Conservation (phyloP, 2,888 invertebrate species). For the Zhuqinia jingwanae region DNA sequence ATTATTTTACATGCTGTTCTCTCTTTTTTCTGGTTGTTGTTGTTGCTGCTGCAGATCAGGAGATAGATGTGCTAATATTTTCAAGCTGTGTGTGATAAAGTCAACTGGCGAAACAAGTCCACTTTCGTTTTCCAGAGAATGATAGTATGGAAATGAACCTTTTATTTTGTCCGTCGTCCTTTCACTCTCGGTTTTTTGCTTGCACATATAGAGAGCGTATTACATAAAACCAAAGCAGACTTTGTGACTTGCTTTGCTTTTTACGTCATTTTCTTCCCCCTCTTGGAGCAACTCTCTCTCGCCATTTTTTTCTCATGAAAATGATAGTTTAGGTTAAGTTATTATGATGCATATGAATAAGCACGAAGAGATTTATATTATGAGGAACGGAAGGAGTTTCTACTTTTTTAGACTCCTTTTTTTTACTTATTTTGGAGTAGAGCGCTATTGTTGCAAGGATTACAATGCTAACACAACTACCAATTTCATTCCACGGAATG, state of each 20-base stretch:
- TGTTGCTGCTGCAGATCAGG: too few relatives aligned
- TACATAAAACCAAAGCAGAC: too few relatives aligned
- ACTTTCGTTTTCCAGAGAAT: slow-evolving; percentile 7
- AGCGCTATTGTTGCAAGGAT: slow-evolving; percentile 37
- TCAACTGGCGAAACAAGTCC: neutral
- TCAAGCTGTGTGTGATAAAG: neutral
- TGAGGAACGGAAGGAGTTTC: neutral
- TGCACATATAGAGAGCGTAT: too few relatives aligned
- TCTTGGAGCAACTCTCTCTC: neutral
- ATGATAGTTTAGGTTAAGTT: slow-evolving; percentile 29
- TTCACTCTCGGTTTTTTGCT: too few relatives aligned
- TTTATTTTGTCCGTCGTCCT: slow-evolving; percentile 12
- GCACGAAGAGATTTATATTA: slow-evolving; percentile 17
- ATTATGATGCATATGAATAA: slow-evolving; percentile 41
- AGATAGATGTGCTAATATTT: neutral
- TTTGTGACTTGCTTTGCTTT: slow-evolving; percentile 6
- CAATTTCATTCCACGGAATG: slow-evolving; percentile 7
- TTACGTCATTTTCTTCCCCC: neutral
- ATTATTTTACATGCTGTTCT: too few relatives aligned
- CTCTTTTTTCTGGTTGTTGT: too few relatives aligned
- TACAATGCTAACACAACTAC: slow-evolving; percentile 31
- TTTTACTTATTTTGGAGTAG: neutral
- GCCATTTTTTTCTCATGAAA: neutral
- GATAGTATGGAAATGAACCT: slow-evolving; percentile 22
- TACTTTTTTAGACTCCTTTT: neutral